phyloP scores from a whole-genome alignment of 2,888 invertebrate genomes.

The Boloria selene region DNA sequence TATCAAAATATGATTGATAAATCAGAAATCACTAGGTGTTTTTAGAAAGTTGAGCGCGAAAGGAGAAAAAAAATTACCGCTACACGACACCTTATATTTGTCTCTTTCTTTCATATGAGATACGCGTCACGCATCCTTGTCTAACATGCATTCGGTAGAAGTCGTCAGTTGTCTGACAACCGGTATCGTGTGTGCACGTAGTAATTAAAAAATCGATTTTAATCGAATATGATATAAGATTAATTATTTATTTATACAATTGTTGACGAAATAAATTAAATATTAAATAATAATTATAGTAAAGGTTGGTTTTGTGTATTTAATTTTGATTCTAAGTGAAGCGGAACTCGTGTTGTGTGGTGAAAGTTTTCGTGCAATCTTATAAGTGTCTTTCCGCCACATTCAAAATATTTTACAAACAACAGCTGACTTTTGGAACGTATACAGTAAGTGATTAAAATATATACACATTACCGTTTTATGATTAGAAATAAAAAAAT shows the following conservation, averaged over 20 bases:
- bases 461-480: neutral
- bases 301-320: slow-evolving; percentile 30
- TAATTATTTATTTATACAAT: slow-evolving; percentile 11
- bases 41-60: slow-evolving; percentile 81
- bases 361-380: slow-evolving; percentile 62
- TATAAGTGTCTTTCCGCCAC: slow-evolving; percentile 42
- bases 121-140: slow-evolving; percentile 52
- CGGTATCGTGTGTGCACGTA: slow-evolving; percentile 57
- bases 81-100: slow-evolving; percentile 65
- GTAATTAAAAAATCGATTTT: slow-evolving; percentile 49
- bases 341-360: slow-evolving; percentile 52
- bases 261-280: neutral
- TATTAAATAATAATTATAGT: slow-evolving; percentile 16
- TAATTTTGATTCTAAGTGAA: slow-evolving; percentile 25
- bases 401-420: slow-evolving; percentile 34
- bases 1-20: slow-evolving; percentile 45
- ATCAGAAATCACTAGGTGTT: slow-evolving; percentile 61
- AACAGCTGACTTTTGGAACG: slow-evolving; percentile 25
- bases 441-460: slow-evolving; percentile 16
- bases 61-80: slow-evolving; percentile 80
- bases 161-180: slow-evolving; percentile 59
- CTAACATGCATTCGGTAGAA: slow-evolving; percentile 48
- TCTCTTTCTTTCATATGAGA: slow-evolving; percentile 52
- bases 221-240: slow-evolving; percentile 45
- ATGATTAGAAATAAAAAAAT: neutral